Evolutionary conservation across 2,113 vertebrate species (phyloP), one percentile per base, ranked within the genome.

Genomic region (Calidris pygmaea): DNA sequence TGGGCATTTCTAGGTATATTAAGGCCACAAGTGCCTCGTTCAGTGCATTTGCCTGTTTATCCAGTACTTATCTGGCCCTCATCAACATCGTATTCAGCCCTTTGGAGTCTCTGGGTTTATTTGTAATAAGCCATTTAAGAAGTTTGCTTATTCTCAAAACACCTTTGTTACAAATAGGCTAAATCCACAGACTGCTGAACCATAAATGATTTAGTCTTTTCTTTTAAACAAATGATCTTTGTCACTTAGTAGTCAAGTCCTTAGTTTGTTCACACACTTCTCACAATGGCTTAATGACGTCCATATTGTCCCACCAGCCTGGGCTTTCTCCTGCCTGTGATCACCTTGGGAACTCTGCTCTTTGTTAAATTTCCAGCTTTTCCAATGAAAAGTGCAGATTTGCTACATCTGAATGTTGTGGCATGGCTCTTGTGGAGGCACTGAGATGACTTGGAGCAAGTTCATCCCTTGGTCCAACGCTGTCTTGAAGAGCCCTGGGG

Each of bases 211-310:
- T 95, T 79, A 63, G 59, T 73, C 58, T 77, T 92, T 93, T 93
- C 91, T 92, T 93, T 78, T 39, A 92, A 89, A 92, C 94, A 96
- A 95, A 92, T 91, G 86, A 95, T 93, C 94, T 95, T 95, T 96
- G 95, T 92, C 96, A 63, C 94, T 80, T 72, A n/a, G 73, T 52
- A 60, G 87, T 22, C 4, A 87, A 87, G 85, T 84, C 92, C 48
- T 67, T 81, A 5, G 56, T 84, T 94, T 63, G 68, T 86, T 93
- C 88, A 50, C 83, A 72, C 84, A 8, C 80, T 91, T 60, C 53
- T 68, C 87, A 76, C 86, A 78, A 18, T 52, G 81, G 80, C 67
- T 81, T 87, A 45, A 66, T 35, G 77, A 75, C 66, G 71, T 72
- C 80, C 34, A 1, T 52, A 32, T 45, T 88, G 65, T 95, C 86